Conservation (phyloP, 2,113 vertebrate species). For the Pungitius pungitius region DNA sequence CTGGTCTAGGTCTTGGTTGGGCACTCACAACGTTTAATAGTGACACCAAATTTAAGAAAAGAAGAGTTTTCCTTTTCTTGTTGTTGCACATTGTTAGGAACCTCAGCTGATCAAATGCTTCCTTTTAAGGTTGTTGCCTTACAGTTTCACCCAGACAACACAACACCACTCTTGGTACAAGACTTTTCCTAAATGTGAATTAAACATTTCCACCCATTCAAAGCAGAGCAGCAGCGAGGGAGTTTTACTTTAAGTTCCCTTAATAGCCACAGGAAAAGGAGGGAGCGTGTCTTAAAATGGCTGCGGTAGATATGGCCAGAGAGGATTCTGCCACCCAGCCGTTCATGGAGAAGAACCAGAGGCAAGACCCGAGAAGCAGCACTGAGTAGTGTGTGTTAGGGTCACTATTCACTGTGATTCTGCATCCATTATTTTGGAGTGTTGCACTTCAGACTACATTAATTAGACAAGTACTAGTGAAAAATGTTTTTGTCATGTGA, state of each 20-base stretch:
- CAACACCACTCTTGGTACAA: neutral
- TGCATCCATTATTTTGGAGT: conserved; percentile 7
- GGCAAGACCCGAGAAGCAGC: conserved; percentile 46
- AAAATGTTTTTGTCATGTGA: neutral
- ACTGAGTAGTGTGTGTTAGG: conserved; percentile 40
- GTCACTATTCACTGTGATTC: conserved; percentile 7
- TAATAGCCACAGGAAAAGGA: conserved; percentile 61
- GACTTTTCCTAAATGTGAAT: conserved; percentile 16
- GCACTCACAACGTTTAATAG: neutral
- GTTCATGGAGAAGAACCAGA: conserved; percentile 34
- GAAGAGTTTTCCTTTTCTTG: neutral
- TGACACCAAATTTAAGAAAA: conserved; percentile 18
- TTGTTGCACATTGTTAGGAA: neutral
- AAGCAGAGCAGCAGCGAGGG: conserved; percentile 22
- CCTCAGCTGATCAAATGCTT: neutral
- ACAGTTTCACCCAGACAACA: conserved; percentile 8
- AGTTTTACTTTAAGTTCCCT: conserved; percentile 40
- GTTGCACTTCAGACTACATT: conserved; percentile 1
- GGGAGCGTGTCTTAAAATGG: conserved; percentile 64
- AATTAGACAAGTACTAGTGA: conserved; percentile 4
- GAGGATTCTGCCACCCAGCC: conserved; percentile 65
- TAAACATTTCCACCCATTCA: conserved; percentile 21
- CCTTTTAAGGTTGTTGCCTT: neutral
- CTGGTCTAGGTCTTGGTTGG: conserved; percentile 29
- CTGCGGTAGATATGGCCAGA: conserved; percentile 61